Base-by-base conservation (phyloP, 2,888 invertebrate genomes). In the Cephus pygmeus region DNA sequence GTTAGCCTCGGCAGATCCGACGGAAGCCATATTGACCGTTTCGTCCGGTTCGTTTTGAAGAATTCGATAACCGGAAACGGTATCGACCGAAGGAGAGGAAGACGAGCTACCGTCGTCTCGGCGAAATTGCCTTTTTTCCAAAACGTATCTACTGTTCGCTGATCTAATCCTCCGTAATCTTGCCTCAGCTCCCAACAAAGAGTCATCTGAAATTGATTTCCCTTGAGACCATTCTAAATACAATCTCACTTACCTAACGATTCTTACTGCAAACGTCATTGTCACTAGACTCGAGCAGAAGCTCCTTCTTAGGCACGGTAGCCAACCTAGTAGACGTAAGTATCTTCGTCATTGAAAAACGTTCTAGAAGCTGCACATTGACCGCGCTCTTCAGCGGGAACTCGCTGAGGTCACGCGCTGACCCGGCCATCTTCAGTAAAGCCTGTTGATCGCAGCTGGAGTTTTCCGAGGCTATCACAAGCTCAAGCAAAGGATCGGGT, bases 151-250 rank as follows among this genome's bases (percentile, higher is more conserved):
- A 75, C 83, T 85, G 77, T 84, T 90, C 34, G 92, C 91, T 40
- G 92, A 92, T 81, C 91, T 90, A 81, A 91, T 91, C 84, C 92
- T 89, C 69, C 91, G 90, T 73, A 90, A 83, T 75, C 91, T 88
- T 33, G 91, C 89, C 73, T 91, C 91, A 31, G 89, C 89, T 23
- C 92, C 92, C 79, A 92, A 87, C 77, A 92, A 85, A 78, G 88
- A 88, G 75, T 91, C 90, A 79, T 90, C 92, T 91, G 81, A 33
- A 80, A 78, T 34, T 56, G 56, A 56, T 56, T 56, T 56, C 56
- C 56, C 23, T 23, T 56, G 23, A 23, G 23, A 56, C 56, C 56
- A 23, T 23, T 56, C 56, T 56, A 56, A 56, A 56, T 23, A 23
- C 56, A 56, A 23, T 56, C 34, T 30, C 30, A n/a, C 36, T 36